Conservation (phyloP, 2,113 vertebrate species). For the Protobothrops flavoviridis region DNA sequence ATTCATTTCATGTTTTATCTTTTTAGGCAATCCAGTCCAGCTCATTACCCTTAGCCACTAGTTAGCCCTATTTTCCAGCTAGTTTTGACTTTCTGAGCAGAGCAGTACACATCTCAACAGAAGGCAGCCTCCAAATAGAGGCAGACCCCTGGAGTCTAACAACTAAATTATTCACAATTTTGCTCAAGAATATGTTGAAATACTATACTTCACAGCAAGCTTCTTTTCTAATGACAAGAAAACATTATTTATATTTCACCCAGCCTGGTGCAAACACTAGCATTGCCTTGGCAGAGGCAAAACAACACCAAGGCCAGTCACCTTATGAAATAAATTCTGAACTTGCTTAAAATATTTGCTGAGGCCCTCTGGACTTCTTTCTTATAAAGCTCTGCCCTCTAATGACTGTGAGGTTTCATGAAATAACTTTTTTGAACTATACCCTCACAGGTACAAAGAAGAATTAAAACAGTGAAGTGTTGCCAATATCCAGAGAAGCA, state of each 20-base stretch:
- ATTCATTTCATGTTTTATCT: conserved; percentile 6
- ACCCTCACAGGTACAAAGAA: not conserved
- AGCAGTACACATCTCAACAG: not conserved
- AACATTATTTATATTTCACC: conserved; percentile 18
- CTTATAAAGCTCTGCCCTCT: not conserved
- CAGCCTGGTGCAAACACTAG: not conserved
- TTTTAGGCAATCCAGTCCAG: conserved; percentile 14
- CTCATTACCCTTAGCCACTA: not conserved
- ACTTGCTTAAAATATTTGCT: not conserved
- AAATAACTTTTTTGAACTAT: not conserved
- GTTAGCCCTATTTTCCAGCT: not conserved
- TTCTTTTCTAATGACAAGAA: conserved; percentile 15
- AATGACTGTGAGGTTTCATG: not conserved
- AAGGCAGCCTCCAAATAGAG: not conserved
- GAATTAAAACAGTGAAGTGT: not conserved
- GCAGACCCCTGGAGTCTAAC: not conserved
- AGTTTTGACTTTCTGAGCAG: not conserved
- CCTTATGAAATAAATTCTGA: rapidly evolving
- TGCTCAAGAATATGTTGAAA: not conserved
- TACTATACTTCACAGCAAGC: conserved; percentile 4
- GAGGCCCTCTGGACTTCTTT: not conserved
- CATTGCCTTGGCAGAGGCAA: not conserved
- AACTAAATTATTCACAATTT: conserved; percentile 26
- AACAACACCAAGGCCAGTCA: not conserved
- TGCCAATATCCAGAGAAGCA: not conserved